Base-by-base conservation (phyloP, 2,888 invertebrate species). In the Epirrhoe tristata region DNA sequence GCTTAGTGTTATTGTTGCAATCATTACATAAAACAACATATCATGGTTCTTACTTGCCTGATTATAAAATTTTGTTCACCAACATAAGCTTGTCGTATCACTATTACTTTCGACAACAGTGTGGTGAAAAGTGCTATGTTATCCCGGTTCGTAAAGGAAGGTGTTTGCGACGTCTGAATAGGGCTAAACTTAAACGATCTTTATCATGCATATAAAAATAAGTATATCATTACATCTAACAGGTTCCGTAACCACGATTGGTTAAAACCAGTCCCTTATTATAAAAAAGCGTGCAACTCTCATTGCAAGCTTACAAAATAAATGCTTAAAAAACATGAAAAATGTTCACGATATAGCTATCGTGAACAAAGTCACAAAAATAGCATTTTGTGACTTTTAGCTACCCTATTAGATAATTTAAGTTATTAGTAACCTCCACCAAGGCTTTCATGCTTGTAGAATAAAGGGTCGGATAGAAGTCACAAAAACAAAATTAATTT, bases 241-340 rank as follows among this genome's bases (percentile, higher is more conserved):
- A 79, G 80, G 80, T 82, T 80, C 89, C 87, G 75, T 76, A 71
- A 88, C 87, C 86, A 77, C 75, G 75, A 73, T 78, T 83, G 86
- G 89, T 87, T 88, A 78, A 86, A 81, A 80, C 88, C 86, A 68
- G 71, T 77, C 81, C 85, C 82, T 51, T 32, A 77, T 75, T 32
- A 77, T 75, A 39, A 71, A 73, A 48, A 69, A 67, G 70, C 70
- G 70, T 72, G 74, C 74, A 70, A 68, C 64, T 17, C 0, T 53
- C 57, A 68, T 68, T 64, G 68, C 68, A 58, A 64, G 58, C 61
- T 61, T 58, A 66, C 64, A 66, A 67, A 66, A 34, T 69, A 69
- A 69, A 69, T 69, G 65, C 65, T 63, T 61, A 57, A 51, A 36
- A 56, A 51, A 58, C 54, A 64, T 58, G 39, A 65, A 48, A 62